phyloP scores from a whole-genome alignment of 2,888 invertebrate genomes.

The Nasonia oneida region DNA sequence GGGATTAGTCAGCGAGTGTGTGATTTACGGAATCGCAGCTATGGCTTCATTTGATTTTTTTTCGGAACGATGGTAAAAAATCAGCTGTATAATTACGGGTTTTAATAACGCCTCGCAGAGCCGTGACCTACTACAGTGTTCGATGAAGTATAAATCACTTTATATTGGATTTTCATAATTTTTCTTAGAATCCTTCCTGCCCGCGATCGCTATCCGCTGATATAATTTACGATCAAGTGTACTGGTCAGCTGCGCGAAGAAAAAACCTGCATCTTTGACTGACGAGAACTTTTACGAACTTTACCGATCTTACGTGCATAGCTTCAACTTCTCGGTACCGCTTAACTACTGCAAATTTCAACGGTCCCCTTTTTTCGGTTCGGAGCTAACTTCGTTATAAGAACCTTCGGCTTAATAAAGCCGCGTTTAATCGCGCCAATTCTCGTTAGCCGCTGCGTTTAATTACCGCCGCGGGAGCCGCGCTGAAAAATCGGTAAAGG shows the following conservation, averaged over 20 bases:
- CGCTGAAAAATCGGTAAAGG: slow-evolving; percentile 42
- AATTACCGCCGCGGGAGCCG: slow-evolving; percentile 63
- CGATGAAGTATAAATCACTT: neutral
- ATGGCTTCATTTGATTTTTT: neutral
- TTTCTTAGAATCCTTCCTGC: neutral
- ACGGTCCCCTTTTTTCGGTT: neutral
- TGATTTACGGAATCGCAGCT: neutral
- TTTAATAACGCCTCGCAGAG: neutral
- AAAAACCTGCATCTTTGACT: neutral
- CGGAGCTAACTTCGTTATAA: neutral
- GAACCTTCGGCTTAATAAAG: slow-evolving; percentile 9
- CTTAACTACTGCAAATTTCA: neutral
- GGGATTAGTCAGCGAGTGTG: neutral
- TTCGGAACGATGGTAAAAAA: neutral
- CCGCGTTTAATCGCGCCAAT: slow-evolving; percentile 51
- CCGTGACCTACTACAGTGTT: neutral
- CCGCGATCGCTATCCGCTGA: neutral
- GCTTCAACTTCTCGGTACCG: neutral
- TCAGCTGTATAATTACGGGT: neutral
- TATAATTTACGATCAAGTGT: slow-evolving; percentile 7
- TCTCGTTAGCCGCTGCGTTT: slow-evolving; percentile 63
- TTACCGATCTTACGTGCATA: neutral
- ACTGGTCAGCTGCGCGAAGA: neutral
- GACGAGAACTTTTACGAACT: neutral
- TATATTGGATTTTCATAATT: neutral